Evolutionary conservation across 1,140 invertebrate genomes (phyloP).

Genomic region (Agrilus planipennis): DNA sequence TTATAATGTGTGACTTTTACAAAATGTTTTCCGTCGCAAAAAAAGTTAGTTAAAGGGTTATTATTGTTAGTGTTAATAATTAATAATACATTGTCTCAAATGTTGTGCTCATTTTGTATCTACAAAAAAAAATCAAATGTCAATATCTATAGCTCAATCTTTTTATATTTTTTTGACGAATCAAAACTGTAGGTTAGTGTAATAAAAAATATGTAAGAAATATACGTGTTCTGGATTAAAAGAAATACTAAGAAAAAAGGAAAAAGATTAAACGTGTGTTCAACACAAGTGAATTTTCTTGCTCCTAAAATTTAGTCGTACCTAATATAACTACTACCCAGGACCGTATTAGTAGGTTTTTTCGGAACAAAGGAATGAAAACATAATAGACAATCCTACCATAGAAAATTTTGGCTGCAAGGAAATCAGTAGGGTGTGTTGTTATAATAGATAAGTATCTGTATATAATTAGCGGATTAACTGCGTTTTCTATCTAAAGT

Average conservation of each 20-base stretch:
- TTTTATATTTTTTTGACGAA: slow-evolving; percentile 24
- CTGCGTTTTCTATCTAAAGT: slow-evolving; percentile 10
- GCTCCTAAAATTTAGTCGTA: slow-evolving; percentile 4
- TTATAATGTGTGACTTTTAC: background rate
- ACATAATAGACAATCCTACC: slow-evolving; percentile 5
- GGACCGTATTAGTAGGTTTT: background rate
- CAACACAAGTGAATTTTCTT: slow-evolving; percentile 15
- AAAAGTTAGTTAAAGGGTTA: slow-evolving; percentile 5
- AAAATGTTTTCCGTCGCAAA: background rate
- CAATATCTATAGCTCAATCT: slow-evolving; percentile 31
- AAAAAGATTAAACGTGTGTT: too few relatives aligned
- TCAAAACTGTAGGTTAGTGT: slow-evolving; percentile 1
- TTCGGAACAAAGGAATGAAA: background rate
- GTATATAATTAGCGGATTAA: slow-evolving; percentile 11
- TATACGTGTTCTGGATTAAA: slow-evolving; percentile 7
- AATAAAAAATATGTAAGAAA: slow-evolving; percentile 6
- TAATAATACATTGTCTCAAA: slow-evolving; percentile 12
- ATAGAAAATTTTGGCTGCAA: background rate
- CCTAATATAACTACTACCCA: slow-evolving; percentile 4
- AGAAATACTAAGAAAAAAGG: slow-evolving; percentile 3
- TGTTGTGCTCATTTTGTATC: slow-evolving; percentile 33
- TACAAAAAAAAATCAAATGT: slow-evolving; percentile 26
- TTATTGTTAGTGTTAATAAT: slow-evolving; percentile 5
- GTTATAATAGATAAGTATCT: slow-evolving; percentile 7
- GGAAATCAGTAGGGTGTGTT: slow-evolving; percentile 4